Evolutionary conservation across 2,888 invertebrate genomes (phyloP).

Genomic region (Morpho helenor): DNA sequence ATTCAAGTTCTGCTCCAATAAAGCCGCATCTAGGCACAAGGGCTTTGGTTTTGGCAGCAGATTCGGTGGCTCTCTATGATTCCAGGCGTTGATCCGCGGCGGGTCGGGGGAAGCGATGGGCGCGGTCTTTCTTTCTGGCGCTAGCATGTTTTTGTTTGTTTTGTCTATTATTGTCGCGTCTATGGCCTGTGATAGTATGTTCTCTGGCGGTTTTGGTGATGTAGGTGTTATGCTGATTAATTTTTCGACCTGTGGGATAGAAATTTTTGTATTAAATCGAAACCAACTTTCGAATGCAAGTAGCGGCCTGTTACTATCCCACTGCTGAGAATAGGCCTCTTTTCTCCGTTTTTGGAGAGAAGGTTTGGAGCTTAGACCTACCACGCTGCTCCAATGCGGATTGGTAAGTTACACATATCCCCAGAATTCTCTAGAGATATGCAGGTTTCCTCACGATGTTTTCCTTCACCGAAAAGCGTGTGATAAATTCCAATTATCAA

Average conservation of each 20-base stretch:
- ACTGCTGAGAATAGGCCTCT: too few relatives aligned
- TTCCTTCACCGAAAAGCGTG: too few relatives aligned
- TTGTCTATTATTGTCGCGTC: conserved; percentile 64
- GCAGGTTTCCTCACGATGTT: too few relatives aligned
- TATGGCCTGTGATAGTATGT: conserved; percentile 54
- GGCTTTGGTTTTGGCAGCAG: conserved; percentile 59
- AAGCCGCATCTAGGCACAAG: conserved; percentile 67
- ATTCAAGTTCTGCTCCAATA: conserved; percentile 68
- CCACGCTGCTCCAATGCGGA: too few relatives aligned
- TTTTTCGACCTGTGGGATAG: conserved; percentile 69
- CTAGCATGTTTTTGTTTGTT: conserved; percentile 57
- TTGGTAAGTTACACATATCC: too few relatives aligned
- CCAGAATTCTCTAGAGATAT: too few relatives aligned
- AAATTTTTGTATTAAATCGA: too few relatives aligned
- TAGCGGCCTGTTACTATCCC: too few relatives aligned
- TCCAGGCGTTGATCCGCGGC: conserved; percentile 71
- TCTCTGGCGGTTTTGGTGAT: conserved; percentile 80
- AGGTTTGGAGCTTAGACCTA: too few relatives aligned
- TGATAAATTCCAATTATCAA: too few relatives aligned
- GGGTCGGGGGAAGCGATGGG: conserved; percentile 69
- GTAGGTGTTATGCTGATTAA: conserved; percentile 82
- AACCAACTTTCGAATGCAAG: too few relatives aligned
- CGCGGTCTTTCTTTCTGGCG: conserved; percentile 54
- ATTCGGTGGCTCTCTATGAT: conserved; percentile 40
- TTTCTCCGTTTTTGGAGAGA: too few relatives aligned